A percentile compares a stretch with the other conserved stretches of the same genome.
Evolutionary conservation across 2,113 vertebrate genomes (phyloP).

Genomic region (Colaptes auratus): DNA sequence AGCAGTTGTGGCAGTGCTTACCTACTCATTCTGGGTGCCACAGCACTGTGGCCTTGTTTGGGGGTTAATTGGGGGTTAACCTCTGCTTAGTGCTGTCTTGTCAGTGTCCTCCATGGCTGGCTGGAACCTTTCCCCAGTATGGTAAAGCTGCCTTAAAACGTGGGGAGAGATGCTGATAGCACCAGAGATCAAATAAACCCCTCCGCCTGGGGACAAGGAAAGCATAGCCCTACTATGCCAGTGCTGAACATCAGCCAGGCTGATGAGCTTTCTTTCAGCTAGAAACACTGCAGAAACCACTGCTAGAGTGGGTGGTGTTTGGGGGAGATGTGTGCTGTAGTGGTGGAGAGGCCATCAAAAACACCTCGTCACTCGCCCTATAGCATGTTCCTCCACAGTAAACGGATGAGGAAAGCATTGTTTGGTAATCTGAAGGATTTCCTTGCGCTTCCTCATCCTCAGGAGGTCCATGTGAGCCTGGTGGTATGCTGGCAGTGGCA

Average conservation of each 20-base stretch:
- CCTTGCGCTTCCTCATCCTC: not conserved
- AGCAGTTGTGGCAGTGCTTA: not conserved
- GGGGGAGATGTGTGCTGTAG: not conserved
- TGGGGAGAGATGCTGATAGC: not conserved
- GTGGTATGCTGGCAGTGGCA: not conserved
- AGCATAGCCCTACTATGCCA: not conserved
- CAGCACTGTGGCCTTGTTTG: not conserved
- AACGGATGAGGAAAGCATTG: not conserved
- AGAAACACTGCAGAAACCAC: not conserved
- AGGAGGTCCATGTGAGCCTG: not conserved
- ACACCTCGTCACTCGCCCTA: not conserved
- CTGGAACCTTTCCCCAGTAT: not conserved
- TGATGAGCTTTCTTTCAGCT: not conserved
- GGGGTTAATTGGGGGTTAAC: accelerated
- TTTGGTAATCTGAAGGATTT: not conserved
- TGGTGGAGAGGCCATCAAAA: not conserved
- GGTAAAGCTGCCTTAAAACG: not conserved
- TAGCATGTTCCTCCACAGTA: not conserved
- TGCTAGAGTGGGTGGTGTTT: not conserved
- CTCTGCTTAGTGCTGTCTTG: not conserved
- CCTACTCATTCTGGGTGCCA: accelerated
- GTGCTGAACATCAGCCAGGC: not conserved
- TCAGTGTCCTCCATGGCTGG: not conserved
- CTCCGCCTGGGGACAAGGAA: too few relatives aligned
- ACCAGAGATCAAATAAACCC: not conserved